Evolutionary conservation across 1,140 invertebrate genomes (phyloP).

Genomic region (Drosophila persimilis): DNA sequence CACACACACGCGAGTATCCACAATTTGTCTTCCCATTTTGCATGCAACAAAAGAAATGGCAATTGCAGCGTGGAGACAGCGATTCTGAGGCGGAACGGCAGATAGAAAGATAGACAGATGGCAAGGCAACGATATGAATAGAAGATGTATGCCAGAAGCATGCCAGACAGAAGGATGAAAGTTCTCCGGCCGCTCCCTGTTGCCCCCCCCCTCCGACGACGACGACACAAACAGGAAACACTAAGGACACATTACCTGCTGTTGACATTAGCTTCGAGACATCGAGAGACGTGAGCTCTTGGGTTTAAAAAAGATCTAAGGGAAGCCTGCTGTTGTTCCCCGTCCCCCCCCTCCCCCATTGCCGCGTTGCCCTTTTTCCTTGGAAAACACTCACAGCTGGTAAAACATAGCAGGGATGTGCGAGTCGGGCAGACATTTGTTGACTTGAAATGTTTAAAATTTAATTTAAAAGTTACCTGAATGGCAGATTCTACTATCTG

Average conservation of each 20-base stretch:
- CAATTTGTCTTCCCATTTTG: slow-evolving; percentile 13
- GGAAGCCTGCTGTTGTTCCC: slow-evolving; percentile 20
- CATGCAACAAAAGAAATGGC: slow-evolving; percentile 40
- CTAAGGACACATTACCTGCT: slow-evolving; percentile 70
- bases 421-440: too few relatives aligned
- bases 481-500: too few relatives aligned
- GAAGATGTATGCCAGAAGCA: neutral
- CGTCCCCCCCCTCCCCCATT: too few relatives aligned
- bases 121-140: slow-evolving; percentile 11
- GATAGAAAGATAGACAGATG: slow-evolving; percentile 37
- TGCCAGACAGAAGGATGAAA: neutral
- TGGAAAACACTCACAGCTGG: too few relatives aligned
- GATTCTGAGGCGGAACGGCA: slow-evolving; percentile 1
- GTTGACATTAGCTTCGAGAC: slow-evolving; percentile 66
- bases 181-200: neutral
- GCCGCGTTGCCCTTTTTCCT: neutral
- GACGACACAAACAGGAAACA: slow-evolving; percentile 52
- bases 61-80: slow-evolving; percentile 37
- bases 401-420: too few relatives aligned
- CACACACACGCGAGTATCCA: neutral
- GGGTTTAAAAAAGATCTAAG: slow-evolving; percentile 51
- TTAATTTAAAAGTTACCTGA: too few relatives aligned
- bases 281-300: slow-evolving; percentile 63
- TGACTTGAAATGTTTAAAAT: too few relatives aligned
- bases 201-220: slow-evolving; percentile 30